phyloP scores from a whole-genome alignment of 2,797 vertebrate genomes.

The Sebastiscus tertius region DNA sequence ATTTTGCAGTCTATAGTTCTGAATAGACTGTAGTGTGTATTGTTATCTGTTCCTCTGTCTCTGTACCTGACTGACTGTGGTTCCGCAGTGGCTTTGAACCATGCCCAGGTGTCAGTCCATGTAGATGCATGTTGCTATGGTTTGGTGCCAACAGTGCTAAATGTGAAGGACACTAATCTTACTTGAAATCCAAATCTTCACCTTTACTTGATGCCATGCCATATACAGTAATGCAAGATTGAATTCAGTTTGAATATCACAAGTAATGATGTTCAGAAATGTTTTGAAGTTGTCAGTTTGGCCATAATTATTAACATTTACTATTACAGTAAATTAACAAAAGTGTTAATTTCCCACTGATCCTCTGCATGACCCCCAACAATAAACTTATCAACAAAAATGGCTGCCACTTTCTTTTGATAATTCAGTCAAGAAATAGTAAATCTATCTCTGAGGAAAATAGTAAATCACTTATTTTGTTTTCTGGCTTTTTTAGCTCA shows the following conservation, averaged over 20 bases:
- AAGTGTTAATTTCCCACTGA: not conserved
- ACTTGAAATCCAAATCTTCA: not conserved
- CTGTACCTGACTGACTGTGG: slow-evolving; percentile 66
- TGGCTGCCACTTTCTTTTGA: not conserved
- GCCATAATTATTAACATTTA: not conserved
- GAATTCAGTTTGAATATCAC: not conserved
- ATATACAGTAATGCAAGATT: not conserved
- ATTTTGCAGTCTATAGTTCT: slow-evolving; percentile 77
- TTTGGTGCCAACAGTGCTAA: slow-evolving; percentile 46
- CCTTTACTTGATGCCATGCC: not conserved
- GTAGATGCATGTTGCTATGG: slow-evolving; percentile 51
- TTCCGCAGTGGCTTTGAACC: slow-evolving; percentile 72
- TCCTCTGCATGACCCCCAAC: not conserved
- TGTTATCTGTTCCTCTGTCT: slow-evolving; percentile 75
- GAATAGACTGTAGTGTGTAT: slow-evolving; percentile 78
- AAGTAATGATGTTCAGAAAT: not conserved
- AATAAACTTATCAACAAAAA: not conserved
- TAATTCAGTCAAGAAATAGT: no score
- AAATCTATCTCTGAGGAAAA: not conserved
- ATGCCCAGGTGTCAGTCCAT: slow-evolving; percentile 71
- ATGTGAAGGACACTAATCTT: slow-evolving; percentile 16
- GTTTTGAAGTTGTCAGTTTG: not conserved
- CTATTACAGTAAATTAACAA: not conserved
- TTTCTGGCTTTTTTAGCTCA: not conserved
- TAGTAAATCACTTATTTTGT: not conserved